Percentiles rank a stretch among this genome's conserved stretches.
These are phyloP conservation scores for Himalopsyche kuldschensis DNA, from an alignment of 2,888 invertebrate species.

Conservation along the genomic window DNA sequence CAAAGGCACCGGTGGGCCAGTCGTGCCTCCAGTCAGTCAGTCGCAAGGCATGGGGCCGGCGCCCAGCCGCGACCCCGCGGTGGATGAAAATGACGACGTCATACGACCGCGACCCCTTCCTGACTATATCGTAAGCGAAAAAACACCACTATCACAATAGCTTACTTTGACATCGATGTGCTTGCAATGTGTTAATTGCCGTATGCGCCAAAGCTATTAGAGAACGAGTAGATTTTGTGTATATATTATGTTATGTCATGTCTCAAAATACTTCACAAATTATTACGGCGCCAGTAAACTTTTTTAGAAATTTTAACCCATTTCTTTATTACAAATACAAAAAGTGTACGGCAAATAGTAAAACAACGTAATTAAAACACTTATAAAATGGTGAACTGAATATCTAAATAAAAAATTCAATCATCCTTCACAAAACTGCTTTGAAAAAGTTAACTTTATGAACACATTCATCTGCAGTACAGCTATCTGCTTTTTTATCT, in stretches of 20 bases:
- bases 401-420: no score
- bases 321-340: not conserved
- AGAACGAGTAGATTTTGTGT: not conserved
- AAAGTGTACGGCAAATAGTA: not conserved
- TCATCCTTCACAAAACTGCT: not conserved
- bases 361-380: not conserved
- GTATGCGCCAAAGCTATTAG: not conserved
- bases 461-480: not conserved
- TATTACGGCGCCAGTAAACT: not conserved
- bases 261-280: not conserved
- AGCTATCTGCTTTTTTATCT: no score
- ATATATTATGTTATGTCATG: not conserved
- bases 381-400: no score
- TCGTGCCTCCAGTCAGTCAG: conserved; percentile 19
- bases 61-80: conserved; percentile 34
- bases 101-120: conserved; percentile 58
- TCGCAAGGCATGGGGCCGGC: conserved; percentile 35
- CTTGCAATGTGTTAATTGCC: not conserved
- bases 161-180: not conserved
- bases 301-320: not conserved
- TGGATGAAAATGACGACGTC: conserved; percentile 54
- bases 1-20: not conserved
- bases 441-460: not conserved
- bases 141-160: not conserved
- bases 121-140: conserved; percentile 55